phyloP scores from a whole-genome alignment of 2,888 invertebrate species.

The Cynaeus angustus region DNA sequence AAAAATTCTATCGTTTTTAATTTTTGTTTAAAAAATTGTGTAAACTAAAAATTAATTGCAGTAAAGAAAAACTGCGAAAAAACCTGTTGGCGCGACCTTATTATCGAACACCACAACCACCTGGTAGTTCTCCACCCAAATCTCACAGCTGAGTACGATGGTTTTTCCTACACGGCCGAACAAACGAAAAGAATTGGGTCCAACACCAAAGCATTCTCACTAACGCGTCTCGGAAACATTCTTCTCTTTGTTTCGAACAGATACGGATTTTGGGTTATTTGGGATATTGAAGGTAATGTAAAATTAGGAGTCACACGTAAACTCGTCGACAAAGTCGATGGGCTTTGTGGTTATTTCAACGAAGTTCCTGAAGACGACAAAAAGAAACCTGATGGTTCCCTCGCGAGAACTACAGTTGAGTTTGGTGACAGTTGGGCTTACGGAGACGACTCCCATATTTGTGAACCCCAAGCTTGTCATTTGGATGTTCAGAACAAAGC shows the following conservation, averaged over 20 bases:
- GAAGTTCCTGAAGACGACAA: constrained; percentile 80
- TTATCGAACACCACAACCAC: constrained; percentile 77
- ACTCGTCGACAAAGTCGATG: constrained; percentile 79
- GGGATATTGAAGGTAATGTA: constrained; percentile 76
- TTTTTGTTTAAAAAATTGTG: constrained; percentile 70
- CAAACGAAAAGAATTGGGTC: constrained; percentile 77
- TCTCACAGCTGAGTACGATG: constrained; percentile 80
- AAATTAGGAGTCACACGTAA: constrained; percentile 82
- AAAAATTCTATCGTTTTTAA: no score
- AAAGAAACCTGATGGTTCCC: constrained; percentile 79
- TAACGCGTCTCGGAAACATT: constrained; percentile 81
- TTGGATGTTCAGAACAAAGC: constrained; percentile 77
- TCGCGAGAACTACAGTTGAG: constrained; percentile 77
- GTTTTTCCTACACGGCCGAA: constrained; percentile 77
- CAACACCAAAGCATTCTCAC: constrained; percentile 78
- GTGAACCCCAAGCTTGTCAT: constrained; percentile 78
- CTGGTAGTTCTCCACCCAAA: constrained; percentile 77
- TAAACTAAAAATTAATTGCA: constrained; percentile 64
- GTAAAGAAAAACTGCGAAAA: constrained; percentile 79
- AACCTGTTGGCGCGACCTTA: constrained; percentile 76
- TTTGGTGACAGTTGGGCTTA: constrained; percentile 87
- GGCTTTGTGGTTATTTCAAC: constrained; percentile 87
- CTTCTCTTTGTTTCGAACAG: constrained; percentile 80
- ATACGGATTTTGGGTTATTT: constrained; percentile 84
- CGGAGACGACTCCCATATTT: constrained; percentile 72